phyloP scores from a whole-genome alignment of 2,888 invertebrate genomes.

The Synergus itoensis region DNA sequence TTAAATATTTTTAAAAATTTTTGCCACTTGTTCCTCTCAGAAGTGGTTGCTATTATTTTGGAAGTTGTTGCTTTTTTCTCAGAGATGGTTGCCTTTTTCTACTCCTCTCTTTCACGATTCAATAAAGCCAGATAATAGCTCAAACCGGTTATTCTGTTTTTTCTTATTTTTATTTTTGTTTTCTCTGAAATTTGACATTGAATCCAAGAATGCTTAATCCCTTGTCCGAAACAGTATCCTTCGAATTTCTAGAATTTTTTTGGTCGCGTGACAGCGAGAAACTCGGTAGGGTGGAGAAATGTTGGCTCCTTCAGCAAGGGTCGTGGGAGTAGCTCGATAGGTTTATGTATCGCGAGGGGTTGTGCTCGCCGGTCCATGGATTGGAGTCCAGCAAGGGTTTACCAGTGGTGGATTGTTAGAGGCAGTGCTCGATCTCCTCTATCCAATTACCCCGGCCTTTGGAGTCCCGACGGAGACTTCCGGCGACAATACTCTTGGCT shows the following conservation, averaged over 20 bases:
- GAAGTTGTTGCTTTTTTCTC: too few relatives aligned
- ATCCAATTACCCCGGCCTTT: slow-evolving; percentile 74
- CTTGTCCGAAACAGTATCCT: not conserved
- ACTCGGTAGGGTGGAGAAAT: slow-evolving; percentile 42
- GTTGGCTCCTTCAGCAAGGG: slow-evolving; percentile 48
- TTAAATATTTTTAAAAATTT: too few relatives aligned
- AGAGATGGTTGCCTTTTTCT: too few relatives aligned
- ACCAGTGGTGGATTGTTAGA: slow-evolving; percentile 42
- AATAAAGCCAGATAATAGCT: too few relatives aligned
- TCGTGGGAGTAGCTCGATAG: slow-evolving; percentile 54
- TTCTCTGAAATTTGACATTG: not conserved
- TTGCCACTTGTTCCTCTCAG: too few relatives aligned
- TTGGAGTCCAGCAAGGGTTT: slow-evolving; percentile 46
- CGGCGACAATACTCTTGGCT: slow-evolving; percentile 67
- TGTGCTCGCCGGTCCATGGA: slow-evolving; percentile 46
- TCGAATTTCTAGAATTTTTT: slow-evolving; percentile 41
- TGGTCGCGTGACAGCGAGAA: slow-evolving; percentile 55
- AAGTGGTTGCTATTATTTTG: too few relatives aligned
- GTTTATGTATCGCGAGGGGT: slow-evolving; percentile 58
- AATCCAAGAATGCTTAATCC: not conserved
- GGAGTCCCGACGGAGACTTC: slow-evolving; percentile 65
- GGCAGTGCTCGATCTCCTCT: slow-evolving; percentile 67
- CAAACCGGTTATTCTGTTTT: too few relatives aligned
- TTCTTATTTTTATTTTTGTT: too few relatives aligned
- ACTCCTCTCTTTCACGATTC: too few relatives aligned